Base-by-base conservation (phyloP, 2,888 invertebrate genomes). In the Polyploca ridens region DNA sequence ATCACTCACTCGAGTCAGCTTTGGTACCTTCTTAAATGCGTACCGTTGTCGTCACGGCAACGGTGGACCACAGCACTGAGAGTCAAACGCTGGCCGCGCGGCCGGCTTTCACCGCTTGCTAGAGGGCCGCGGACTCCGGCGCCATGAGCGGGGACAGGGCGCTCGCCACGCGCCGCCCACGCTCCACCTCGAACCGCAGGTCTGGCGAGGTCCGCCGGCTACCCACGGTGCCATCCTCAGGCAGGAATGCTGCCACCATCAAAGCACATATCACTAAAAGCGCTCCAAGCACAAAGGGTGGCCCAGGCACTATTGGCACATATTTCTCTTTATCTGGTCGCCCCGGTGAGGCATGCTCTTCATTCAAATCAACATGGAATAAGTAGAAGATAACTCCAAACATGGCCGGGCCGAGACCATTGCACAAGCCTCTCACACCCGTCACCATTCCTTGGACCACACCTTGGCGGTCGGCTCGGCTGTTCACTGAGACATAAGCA, bases 301-400 rank as follows among this genome's bases (percentile, higher is more conserved):
- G 99, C 1, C 99, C 99, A 49, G 99, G 99, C 84, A 99, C 96
- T 86, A 98, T 92, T 94, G 97, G 94, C 71, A 96, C 83, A 93
- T 94, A 91, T 66, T 88, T 87, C 68, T 93, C 96, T 69, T 96
- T 94, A 44, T 91, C 83, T 14, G 91, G 89, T 71, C 81, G 79
- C 7, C 87, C 87, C 4, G 81, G 69, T 19, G 75, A 72, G 6
- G 86, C 88, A 75, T 95, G 95, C 67, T 97, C 96, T 77, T 97
- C 97, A 87, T 98, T 98, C 83, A 99, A 95, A 94, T 99, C 98
- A 74, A 99, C 99, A 90, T 99, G 98, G 94, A 99, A 99, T 83
- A 99, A 95, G 94, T 99, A 99, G 94, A 99, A 99, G 81, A 99
- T 98, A 75, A 99, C 96, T 19, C 99, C 99, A 88, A 98, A 99